Percentiles rank a stretch among this genome's conserved stretches.
Evolutionary conservation across 2,113 vertebrate species (phyloP).

Genomic region (Ochotona curzoniae): DNA sequence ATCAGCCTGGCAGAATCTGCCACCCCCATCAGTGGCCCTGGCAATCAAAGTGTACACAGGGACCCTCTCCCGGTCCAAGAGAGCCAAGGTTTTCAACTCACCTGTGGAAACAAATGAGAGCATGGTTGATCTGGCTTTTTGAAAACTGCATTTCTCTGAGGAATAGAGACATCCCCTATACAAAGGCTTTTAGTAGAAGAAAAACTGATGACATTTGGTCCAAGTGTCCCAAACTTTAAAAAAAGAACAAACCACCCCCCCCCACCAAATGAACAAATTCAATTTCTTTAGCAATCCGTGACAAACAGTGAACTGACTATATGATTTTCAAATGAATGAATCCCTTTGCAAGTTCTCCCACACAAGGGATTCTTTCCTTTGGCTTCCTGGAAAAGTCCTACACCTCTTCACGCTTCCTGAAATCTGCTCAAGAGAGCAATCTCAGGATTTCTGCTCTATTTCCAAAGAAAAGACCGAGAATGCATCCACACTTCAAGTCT

Average conservation of each 20-base stretch:
- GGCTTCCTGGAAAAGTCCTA: neutral
- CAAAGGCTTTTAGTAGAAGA: neutral
- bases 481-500: neutral
- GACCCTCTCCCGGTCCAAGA: conserved; percentile 92
- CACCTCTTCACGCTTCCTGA: neutral
- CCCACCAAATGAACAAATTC: neutral
- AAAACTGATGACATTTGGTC: neutral
- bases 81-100: conserved; percentile 91
- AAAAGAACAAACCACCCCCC: neutral
- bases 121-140: neutral
- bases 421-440: neutral
- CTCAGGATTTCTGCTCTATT: neutral
- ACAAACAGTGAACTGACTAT: neutral
- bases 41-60: conserved; percentile 91
- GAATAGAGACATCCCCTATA: conserved; percentile 37
- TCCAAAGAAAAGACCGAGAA: neutral
- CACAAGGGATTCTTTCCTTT: neutral
- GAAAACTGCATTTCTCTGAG: conserved; percentile 25
- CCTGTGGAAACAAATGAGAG: conserved; percentile 85
- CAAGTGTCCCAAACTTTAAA: neutral
- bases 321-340: conserved; percentile 50
- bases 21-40: conserved; percentile 94
- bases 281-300: neutral
- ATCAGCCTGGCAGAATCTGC: conserved; percentile 92
- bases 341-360: neutral